Evolutionary conservation across 2,888 invertebrate genomes (phyloP).

Genomic region (Rotaria magnacalcarata): DNA sequence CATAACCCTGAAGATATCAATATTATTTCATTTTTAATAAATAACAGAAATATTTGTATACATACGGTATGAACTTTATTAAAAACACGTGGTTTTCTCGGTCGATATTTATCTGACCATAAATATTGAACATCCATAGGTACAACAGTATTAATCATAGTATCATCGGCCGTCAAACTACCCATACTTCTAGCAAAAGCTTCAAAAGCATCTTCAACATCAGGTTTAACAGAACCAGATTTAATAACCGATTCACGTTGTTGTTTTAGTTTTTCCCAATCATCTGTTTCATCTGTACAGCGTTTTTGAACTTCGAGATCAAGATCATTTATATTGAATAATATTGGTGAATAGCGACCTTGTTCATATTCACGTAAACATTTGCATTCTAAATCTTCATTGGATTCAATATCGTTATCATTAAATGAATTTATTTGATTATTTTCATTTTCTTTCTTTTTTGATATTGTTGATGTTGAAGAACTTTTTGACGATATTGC

Average conservation of each 20-base stretch:
- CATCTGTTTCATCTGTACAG: not conserved
- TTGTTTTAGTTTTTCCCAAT: conserved; percentile 25
- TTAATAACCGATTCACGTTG: conserved; percentile 9
- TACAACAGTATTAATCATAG: conserved; percentile 4
- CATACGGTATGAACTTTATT: conserved; percentile 67
- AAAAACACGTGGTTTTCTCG: conserved; percentile 92
- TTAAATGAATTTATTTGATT: not conserved
- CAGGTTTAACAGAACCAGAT: conserved; percentile 52
- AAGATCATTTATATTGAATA: conserved; percentile 29
- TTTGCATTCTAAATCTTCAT: conserved; percentile 39
- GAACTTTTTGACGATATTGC: not conserved
- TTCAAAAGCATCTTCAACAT: conserved; percentile 70
- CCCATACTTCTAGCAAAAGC: conserved; percentile 27
- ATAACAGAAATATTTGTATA: conserved; percentile 50
- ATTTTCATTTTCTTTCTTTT: conserved; percentile 42
- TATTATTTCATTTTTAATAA: conserved; percentile 64
- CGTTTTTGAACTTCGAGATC: conserved; percentile 25
- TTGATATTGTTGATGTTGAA: conserved; percentile 1
- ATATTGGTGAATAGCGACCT: conserved; percentile 38
- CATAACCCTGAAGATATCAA: conserved; percentile 71
- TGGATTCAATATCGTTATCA: conserved; percentile 38
- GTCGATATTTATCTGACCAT: conserved; percentile 97
- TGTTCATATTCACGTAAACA: conserved; percentile 38
- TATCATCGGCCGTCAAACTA: conserved; percentile 17
- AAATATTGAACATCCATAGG: conserved; percentile 51